Conservation (phyloP, 2,797 vertebrate genomes). For the Cryptoblepharus egeriae region DNA sequence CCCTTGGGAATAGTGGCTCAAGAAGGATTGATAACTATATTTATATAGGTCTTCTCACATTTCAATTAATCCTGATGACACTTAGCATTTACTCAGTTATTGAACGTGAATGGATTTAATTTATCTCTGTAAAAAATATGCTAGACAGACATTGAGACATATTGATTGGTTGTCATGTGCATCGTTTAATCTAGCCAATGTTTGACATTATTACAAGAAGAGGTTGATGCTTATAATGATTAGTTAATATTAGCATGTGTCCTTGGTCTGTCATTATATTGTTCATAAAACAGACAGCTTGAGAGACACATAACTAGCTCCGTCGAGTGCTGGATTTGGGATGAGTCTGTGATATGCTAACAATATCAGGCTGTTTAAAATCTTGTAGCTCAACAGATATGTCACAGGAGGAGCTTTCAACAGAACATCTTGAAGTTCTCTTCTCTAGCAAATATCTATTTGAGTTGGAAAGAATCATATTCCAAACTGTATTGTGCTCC, state of each 20-base stretch:
- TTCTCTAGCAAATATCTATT: no score
- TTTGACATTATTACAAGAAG: background rate
- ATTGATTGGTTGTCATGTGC: conserved; percentile 7
- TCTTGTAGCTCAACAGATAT: background rate
- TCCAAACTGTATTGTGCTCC: no score
- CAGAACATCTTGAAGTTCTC: no score
- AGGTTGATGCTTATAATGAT: conserved; percentile 16
- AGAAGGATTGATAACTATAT: conserved; percentile 4
- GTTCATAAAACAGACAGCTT: background rate
- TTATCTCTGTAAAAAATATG: background rate
- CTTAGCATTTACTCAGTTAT: conserved; percentile 1
- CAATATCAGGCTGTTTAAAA: background rate
- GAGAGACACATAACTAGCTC: background rate
- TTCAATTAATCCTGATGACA: conserved; percentile 2
- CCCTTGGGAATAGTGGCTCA: background rate
- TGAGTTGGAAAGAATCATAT: no score
- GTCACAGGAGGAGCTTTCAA: background rate
- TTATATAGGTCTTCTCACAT: background rate
- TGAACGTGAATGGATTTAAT: conserved; percentile 9
- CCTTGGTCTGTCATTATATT: conserved; percentile 2
- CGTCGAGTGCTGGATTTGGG: background rate
- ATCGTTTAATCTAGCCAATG: background rate
- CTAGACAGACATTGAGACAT: background rate
- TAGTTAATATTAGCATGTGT: background rate
- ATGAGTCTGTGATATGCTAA: background rate